A percentile compares a stretch with the other conserved stretches of the same genome.
phyloP scores from a whole-genome alignment of 2,113 vertebrate genomes.

The Pedetes capensis region DNA sequence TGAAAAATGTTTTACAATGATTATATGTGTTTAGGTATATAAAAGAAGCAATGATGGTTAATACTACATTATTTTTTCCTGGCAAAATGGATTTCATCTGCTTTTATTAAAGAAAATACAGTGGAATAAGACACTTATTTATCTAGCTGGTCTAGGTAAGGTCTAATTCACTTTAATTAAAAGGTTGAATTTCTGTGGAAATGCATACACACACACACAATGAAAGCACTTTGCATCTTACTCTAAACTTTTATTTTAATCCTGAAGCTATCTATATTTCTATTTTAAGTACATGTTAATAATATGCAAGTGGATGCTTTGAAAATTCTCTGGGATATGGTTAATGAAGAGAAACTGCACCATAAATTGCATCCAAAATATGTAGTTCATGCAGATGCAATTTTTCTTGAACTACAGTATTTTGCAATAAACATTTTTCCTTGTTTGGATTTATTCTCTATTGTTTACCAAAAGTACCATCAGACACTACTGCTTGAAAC shows the following conservation, averaged over 20 bases:
- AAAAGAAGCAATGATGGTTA: slow-evolving; percentile 53
- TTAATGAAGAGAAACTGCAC: slow-evolving; percentile 87
- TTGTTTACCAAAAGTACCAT: slow-evolving; percentile 82
- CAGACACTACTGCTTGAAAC: slow-evolving; percentile 80
- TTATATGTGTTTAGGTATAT: slow-evolving; percentile 20
- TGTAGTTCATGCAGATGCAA: slow-evolving; percentile 78
- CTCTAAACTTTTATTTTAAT: slow-evolving; percentile 80
- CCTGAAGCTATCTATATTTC: slow-evolving; percentile 77
- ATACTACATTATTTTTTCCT: slow-evolving; percentile 63
- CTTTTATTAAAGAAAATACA: slow-evolving; percentile 76
- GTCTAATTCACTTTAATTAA: slow-evolving; percentile 85
- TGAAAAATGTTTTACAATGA: slow-evolving; percentile 49
- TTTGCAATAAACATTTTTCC: slow-evolving; percentile 83
- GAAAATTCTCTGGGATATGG: slow-evolving; percentile 83
- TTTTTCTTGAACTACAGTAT: slow-evolving; percentile 80
- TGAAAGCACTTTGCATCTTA: slow-evolving; percentile 68
- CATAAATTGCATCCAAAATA: slow-evolving; percentile 86
- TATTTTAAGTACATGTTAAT: slow-evolving; percentile 86
- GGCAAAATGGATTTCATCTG: slow-evolving; percentile 76
- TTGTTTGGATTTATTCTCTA: slow-evolving; percentile 83
- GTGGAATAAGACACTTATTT: slow-evolving; percentile 76
- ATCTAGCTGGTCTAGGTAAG: slow-evolving; percentile 80
- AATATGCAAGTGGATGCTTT: slow-evolving; percentile 81
- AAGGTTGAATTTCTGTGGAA: slow-evolving; percentile 70
- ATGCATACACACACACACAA: slow-evolving; percentile 42